Conservation (phyloP, 2,888 invertebrate species). For the Acheta domesticus region DNA sequence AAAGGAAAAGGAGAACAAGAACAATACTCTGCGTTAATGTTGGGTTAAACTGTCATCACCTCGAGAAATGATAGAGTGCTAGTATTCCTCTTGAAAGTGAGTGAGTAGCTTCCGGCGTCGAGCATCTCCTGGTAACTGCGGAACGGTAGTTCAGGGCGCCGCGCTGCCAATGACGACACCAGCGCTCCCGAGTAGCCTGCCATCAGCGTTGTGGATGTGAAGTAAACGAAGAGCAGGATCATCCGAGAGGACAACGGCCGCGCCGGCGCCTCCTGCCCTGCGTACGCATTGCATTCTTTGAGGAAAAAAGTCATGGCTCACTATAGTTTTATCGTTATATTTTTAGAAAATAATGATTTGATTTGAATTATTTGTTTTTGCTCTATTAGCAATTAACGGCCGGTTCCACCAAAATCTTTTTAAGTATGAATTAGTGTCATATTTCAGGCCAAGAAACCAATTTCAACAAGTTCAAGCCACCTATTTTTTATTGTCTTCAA, state of each 20-base stretch:
- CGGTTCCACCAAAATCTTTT: too few species aligned
- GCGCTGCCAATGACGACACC: background rate
- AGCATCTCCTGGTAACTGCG: background rate
- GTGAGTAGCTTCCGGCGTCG: background rate
- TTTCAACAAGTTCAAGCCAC: too few species aligned
- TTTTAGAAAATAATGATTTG: too few species aligned
- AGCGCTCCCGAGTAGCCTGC: background rate
- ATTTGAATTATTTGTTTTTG: too few species aligned
- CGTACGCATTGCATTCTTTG: too few species aligned
- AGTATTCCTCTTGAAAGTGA: background rate
- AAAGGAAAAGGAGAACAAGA: too few species aligned
- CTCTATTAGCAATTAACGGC: too few species aligned
- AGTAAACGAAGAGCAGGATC: background rate
- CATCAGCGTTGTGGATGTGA: background rate
- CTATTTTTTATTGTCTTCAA: too few species aligned
- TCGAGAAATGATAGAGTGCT: background rate
- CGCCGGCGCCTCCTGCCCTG: background rate
- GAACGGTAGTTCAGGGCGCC: background rate
- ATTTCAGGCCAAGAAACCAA: too few species aligned
- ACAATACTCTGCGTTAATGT: background rate
- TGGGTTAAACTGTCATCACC: background rate
- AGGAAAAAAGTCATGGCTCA: too few species aligned
- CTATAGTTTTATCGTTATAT: too few species aligned
- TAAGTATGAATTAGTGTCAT: too few species aligned
- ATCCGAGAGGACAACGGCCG: background rate